phyloP scores from a whole-genome alignment of 2,888 invertebrate genomes.

The Drosophila paranaensis region DNA sequence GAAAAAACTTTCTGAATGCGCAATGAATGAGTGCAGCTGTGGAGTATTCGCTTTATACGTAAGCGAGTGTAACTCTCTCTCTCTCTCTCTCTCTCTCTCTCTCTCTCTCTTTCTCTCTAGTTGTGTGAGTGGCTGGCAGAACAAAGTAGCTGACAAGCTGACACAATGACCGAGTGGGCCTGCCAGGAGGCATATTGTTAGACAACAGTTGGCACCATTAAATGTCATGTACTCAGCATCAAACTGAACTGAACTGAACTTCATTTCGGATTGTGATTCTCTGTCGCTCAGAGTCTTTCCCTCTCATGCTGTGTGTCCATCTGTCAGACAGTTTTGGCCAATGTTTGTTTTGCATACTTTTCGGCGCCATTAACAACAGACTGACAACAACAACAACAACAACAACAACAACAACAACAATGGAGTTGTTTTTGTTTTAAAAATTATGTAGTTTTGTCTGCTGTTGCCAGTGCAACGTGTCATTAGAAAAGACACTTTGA shows the following conservation, averaged over 20 bases:
- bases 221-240: slow-evolving; percentile 62
- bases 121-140: slow-evolving; percentile 7
- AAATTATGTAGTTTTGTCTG: slow-evolving; percentile 58
- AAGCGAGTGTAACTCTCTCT: slow-evolving; percentile 11
- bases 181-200: slow-evolving; percentile 52
- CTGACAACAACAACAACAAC: slow-evolving; percentile 29
- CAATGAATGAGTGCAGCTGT: slow-evolving; percentile 12
- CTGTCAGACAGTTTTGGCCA: slow-evolving; percentile 26
- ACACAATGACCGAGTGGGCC: slow-evolving; percentile 66
- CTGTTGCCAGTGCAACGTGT: slow-evolving; percentile 62
- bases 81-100: neutral
- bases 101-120: neutral
- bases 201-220: slow-evolving; percentile 71
- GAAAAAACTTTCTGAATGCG: slow-evolving; percentile 21
- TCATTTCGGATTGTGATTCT: slow-evolving; percentile 32
- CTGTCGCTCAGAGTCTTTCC: neutral
- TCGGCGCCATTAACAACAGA: slow-evolving; percentile 65
- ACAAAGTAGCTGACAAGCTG: slow-evolving; percentile 53
- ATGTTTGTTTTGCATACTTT: slow-evolving; percentile 67
- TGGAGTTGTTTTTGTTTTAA: slow-evolving; percentile 50
- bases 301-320: slow-evolving; percentile 6
- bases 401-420: slow-evolving; percentile 16
- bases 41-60: neutral
- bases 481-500: slow-evolving; percentile 60
- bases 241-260: slow-evolving; percentile 42